Conservation (phyloP, 2,888 invertebrate species). For the Neria commutata region DNA sequence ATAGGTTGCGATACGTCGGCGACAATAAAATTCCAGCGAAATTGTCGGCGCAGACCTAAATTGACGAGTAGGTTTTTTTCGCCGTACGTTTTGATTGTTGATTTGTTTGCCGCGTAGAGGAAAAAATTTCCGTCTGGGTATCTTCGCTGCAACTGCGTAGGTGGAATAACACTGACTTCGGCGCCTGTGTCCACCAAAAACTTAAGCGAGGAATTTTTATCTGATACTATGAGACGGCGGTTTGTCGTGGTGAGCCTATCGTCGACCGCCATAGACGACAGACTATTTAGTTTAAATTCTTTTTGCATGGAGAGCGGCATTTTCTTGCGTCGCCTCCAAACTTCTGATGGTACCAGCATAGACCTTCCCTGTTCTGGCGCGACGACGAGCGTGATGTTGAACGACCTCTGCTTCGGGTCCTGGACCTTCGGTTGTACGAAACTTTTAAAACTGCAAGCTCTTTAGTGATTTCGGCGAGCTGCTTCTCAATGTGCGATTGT, state of each 20-base stretch:
- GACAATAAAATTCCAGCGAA: conserved; percentile 20
- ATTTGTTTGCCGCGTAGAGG: too few species aligned
- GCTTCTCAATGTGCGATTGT: not conserved
- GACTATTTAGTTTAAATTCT: conserved; percentile 14
- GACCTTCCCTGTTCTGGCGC: not conserved
- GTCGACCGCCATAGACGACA: not conserved
- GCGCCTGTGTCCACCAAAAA: conserved; percentile 15
- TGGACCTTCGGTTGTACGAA: not conserved
- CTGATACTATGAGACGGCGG: conserved; percentile 21
- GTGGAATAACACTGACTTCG: conserved; percentile 24
- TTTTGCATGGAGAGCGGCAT: conserved; percentile 19
- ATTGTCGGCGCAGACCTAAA: too few species aligned
- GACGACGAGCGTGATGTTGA: not conserved
- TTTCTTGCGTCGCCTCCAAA: conserved; percentile 16
- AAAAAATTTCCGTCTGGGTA: too few species aligned
- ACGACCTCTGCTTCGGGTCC: not conserved
- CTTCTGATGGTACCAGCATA: conserved; percentile 23
- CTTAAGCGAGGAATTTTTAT: conserved; percentile 15
- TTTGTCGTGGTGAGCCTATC: too few species aligned
- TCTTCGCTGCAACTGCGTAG: too few species aligned
- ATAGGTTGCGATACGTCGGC: conserved; percentile 22
- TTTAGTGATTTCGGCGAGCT: not conserved
- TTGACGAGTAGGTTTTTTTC: too few species aligned
- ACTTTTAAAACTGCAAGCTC: not conserved
- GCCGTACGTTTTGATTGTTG: too few species aligned